Percentiles rank a stretch among this genome's conserved stretches.
Conservation (phyloP, 2,797 vertebrate species). For the Jordanella pulchra region DNA sequence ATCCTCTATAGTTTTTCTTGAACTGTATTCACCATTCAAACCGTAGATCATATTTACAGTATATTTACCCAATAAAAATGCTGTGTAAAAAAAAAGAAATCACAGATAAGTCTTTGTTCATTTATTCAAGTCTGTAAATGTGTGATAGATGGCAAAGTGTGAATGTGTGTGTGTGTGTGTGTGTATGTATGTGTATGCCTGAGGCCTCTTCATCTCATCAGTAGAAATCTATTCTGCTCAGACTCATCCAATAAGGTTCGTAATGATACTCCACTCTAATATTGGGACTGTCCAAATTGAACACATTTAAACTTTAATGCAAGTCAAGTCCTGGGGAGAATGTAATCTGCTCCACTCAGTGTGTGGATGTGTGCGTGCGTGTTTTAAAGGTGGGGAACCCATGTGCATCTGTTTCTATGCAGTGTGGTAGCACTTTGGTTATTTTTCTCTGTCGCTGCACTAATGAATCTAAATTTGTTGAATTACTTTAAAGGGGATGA, state of each 20-base stretch:
- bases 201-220: slow-evolving; percentile 76
- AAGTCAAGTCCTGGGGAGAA: slow-evolving; percentile 76
- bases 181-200: slow-evolving; percentile 50
- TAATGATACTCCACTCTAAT: slow-evolving; percentile 77
- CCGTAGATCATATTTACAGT: not conserved
- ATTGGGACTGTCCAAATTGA: slow-evolving; percentile 73
- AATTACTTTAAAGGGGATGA: slow-evolving; percentile 46
- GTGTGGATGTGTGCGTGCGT: slow-evolving; percentile 2
- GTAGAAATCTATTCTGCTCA: slow-evolving; percentile 73
- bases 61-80: not conserved
- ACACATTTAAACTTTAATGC: slow-evolving; percentile 79
- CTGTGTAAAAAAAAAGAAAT: not conserved
- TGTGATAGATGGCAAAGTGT: slow-evolving; percentile 12
- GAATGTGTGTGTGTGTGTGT: slow-evolving; percentile 21
- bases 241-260: slow-evolving; percentile 74
- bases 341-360: slow-evolving; percentile 63
- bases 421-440: slow-evolving; percentile 29
- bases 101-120: slow-evolving; percentile 14
- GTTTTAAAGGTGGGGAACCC: slow-evolving; percentile 13
- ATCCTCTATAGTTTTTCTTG: not conserved
- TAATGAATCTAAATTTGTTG: slow-evolving; percentile 66
- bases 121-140: slow-evolving; percentile 23
- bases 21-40: not conserved
- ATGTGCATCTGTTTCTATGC: slow-evolving; percentile 28
- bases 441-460: slow-evolving; percentile 20